These are phyloP conservation scores for Eristalis tenax DNA, from an alignment of 2,888 invertebrate species.

Conservation along the genomic window DNA sequence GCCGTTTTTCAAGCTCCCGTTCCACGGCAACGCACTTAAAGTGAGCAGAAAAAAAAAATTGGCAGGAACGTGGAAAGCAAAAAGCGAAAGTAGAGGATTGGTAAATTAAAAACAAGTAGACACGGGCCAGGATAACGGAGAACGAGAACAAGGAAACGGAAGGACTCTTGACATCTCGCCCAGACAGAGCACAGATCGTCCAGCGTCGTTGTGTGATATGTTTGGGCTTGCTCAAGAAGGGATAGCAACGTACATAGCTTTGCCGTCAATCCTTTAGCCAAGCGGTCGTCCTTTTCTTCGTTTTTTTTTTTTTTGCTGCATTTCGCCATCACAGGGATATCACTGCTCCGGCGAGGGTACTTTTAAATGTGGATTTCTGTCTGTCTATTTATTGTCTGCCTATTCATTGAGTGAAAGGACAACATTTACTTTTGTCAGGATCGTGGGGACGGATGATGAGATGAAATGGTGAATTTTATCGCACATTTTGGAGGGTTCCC, in stretches of 20 bases:
- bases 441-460: slow-evolving; percentile 4
- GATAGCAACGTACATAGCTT: slow-evolving; percentile 24
- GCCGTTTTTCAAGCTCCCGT: slow-evolving; percentile 30
- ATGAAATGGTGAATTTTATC: slow-evolving; percentile 36
- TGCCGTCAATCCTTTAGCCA: slow-evolving; percentile 51
- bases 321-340: neutral
- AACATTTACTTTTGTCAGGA: slow-evolving; percentile 61
- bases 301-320: slow-evolving; percentile 25
- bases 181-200: slow-evolving; percentile 49
- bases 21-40: slow-evolving; percentile 36
- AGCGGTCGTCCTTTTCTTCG: no score
- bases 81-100: slow-evolving; percentile 60
- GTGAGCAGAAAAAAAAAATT: slow-evolving; percentile 36
- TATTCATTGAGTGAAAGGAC: slow-evolving; percentile 63
- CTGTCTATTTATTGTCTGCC: slow-evolving; percentile 53
- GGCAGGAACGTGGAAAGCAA: slow-evolving; percentile 31
- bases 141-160: slow-evolving; percentile 11
- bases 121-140: neutral
- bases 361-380: slow-evolving; percentile 48
- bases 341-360: slow-evolving; percentile 15
- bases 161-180: slow-evolving; percentile 63
- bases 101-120: slow-evolving; percentile 60
- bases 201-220: slow-evolving; percentile 47
- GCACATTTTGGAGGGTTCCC: slow-evolving; percentile 16
- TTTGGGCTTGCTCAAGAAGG: slow-evolving; percentile 60